Evolutionary conservation across 2,113 vertebrate genomes (phyloP).

Genomic region (Lampris incognitus): DNA sequence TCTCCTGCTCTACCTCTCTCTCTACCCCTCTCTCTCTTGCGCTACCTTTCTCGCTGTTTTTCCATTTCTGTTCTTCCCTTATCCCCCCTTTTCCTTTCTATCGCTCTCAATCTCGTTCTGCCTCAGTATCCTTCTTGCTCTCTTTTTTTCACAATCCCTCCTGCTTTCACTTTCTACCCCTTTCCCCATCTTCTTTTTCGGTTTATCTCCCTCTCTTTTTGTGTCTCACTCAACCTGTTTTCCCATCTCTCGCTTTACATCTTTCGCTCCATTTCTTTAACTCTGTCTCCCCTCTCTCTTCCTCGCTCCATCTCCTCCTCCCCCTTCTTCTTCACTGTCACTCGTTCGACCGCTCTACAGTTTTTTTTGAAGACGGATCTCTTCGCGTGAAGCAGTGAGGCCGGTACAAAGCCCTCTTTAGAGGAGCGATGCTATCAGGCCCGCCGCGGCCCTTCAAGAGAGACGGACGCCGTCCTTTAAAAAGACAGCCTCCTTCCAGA

Average conservation of each 20-base stretch:
- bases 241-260: not conserved
- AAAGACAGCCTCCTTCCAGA: slow-evolving; percentile 26
- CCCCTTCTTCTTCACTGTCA: slow-evolving; percentile 23
- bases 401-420: slow-evolving; percentile 50
- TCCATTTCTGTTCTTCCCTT: not conserved
- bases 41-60: slow-evolving; percentile 12
- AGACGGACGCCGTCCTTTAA: slow-evolving; percentile 17
- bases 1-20: not conserved
- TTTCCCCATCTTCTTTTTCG: not conserved
- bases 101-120: not conserved
- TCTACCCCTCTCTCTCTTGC: not conserved
- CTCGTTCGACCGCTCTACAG: not conserved
- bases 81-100: not conserved
- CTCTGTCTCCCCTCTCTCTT: slow-evolving; percentile 20
- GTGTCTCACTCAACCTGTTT: not conserved
- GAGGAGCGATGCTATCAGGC: slow-evolving; percentile 59
- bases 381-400: slow-evolving; percentile 61
- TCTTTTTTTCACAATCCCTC: not conserved
- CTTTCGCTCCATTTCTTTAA: not conserved
- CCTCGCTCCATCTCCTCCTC: slow-evolving; percentile 8
- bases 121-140: not conserved
- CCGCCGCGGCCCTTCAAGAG: slow-evolving; percentile 49
- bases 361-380: slow-evolving; percentile 51
- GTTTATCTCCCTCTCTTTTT: not conserved
- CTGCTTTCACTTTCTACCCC: not conserved